Conservation (phyloP, 2,888 invertebrate species). For the Subacronicta megacephala region DNA sequence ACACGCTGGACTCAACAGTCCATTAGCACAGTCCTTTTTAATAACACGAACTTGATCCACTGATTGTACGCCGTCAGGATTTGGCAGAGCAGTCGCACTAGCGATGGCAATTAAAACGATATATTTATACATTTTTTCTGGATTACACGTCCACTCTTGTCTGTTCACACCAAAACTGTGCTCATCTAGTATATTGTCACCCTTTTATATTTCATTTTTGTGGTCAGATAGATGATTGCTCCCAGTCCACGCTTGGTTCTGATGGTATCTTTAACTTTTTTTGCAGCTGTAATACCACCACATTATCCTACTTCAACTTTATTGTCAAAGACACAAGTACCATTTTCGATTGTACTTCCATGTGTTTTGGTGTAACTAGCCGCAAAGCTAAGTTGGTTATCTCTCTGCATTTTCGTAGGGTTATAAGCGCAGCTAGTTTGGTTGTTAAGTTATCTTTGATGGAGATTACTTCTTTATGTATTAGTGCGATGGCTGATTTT, state of each 20-base stretch:
- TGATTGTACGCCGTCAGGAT: conserved; percentile 60
- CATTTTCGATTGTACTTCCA: conserved; percentile 43
- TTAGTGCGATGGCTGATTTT: conserved; percentile 50
- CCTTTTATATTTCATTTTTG: conserved; percentile 79
- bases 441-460: conserved; percentile 27
- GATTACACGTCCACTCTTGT: conserved; percentile 61
- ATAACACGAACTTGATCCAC: conserved; percentile 58
- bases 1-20: conserved; percentile 70
- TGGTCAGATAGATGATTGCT: conserved; percentile 74
- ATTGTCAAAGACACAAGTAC: conserved; percentile 33
- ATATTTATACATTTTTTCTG: conserved; percentile 67
- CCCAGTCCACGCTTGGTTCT: conserved; percentile 66
- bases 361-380: conserved; percentile 21
- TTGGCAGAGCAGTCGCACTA: conserved; percentile 66
- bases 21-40: conserved; percentile 72
- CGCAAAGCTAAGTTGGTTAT: conserved; percentile 53
- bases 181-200: conserved; percentile 62
- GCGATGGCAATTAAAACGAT: conserved; percentile 55
- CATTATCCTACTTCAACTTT: conserved; percentile 20
- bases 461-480: conserved; percentile 40
- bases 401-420: conserved; percentile 65
- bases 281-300: conserved; percentile 33
- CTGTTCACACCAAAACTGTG: conserved; percentile 64
- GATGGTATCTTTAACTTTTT: conserved; percentile 52
- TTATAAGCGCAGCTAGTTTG: conserved; percentile 63